Conservation (phyloP, 1,140 invertebrate species). For the Lepidurus packardi region DNA sequence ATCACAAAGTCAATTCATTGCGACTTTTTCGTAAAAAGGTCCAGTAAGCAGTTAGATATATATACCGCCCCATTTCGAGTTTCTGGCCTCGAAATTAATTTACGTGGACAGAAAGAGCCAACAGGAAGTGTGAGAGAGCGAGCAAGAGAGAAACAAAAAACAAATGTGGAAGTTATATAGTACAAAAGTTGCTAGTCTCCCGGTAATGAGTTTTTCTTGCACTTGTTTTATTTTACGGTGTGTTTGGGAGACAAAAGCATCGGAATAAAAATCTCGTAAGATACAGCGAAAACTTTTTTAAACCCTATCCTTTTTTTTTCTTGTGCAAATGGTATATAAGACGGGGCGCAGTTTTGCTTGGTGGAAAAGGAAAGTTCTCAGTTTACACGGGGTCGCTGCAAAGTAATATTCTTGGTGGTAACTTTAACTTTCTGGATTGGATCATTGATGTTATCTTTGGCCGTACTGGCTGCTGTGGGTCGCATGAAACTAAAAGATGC, state of each 20-base stretch:
- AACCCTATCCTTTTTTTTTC: no score
- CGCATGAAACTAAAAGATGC: constrained; percentile 55
- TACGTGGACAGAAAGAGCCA: not conserved
- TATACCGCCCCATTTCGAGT: not conserved
- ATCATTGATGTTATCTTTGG: constrained; percentile 48
- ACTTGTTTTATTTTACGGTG: not conserved
- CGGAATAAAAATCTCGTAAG: not conserved
- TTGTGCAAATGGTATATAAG: no score
- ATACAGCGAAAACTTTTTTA: not conserved
- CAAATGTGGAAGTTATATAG: not conserved
- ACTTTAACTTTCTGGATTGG: constrained; percentile 4
- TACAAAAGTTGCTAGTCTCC: not conserved
- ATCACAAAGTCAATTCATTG: constrained; percentile 11
- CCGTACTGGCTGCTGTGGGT: constrained; percentile 55
- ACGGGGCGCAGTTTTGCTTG: no score
- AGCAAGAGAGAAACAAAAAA: not conserved
- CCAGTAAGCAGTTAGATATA: not conserved
- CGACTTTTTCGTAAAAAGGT: not conserved
- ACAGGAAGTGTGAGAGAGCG: not conserved
- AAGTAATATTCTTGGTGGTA: constrained; percentile 11
- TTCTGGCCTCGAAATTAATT: not conserved
- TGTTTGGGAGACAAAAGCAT: no score
- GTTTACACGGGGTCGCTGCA: not conserved
- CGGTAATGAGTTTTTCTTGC: not conserved
- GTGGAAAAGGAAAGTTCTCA: not conserved